These are phyloP conservation scores for Psephotus haematonotus DNA, from an alignment of 2,113 vertebrate genomes.

Conservation along the genomic window DNA sequence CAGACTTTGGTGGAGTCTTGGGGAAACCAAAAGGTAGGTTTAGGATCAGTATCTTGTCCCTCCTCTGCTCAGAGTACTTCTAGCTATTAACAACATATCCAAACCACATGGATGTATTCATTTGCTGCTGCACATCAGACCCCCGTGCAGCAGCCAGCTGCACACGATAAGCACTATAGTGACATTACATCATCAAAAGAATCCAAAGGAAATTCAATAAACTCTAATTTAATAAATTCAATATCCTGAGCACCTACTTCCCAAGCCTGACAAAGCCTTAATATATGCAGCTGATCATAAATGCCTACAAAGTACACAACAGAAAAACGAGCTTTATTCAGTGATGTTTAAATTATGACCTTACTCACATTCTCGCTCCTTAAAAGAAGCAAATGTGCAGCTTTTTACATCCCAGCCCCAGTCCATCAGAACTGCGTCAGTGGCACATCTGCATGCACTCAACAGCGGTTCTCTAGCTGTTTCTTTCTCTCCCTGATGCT, in stretches of 20 bases:
- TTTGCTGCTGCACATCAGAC: background rate
- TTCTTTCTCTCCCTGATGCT: background rate
- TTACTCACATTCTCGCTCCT: background rate
- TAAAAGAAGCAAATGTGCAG: background rate
- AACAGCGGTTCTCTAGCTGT: background rate
- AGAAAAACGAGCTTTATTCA: slow-evolving; percentile 14
- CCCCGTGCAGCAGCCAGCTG: background rate
- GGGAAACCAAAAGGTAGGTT: background rate
- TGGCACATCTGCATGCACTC: background rate
- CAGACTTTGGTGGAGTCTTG: background rate
- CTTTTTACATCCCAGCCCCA: background rate
- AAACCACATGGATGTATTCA: background rate
- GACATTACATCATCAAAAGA: background rate
- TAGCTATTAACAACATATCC: background rate
- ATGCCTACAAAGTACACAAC: background rate
- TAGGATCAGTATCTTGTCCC: background rate
- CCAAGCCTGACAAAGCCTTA: slow-evolving; percentile 39
- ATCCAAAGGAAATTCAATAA: slow-evolving; percentile 44
- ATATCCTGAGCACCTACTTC: slow-evolving; percentile 27
- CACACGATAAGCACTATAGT: background rate
- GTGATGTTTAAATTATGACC: slow-evolving; percentile 10
- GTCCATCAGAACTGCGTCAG: background rate
- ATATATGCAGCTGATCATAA: background rate
- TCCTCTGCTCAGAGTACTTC: background rate
- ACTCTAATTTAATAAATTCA: slow-evolving; percentile 24